phyloP scores from a whole-genome alignment of 2,888 invertebrate species.

The Muscina levida region DNA sequence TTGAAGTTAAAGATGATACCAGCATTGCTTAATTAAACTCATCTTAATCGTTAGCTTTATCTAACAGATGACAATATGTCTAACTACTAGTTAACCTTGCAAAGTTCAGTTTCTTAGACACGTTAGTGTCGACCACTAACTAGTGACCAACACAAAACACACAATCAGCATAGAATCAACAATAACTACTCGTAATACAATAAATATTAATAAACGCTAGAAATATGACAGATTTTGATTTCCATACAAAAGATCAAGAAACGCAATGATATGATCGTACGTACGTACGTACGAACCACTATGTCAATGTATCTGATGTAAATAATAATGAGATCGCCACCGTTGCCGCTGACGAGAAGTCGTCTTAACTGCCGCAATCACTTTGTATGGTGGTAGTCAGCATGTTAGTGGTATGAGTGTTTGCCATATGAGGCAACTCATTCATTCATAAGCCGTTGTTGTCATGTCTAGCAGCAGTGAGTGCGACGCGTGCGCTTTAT shows the following conservation, averaged over 20 bases:
- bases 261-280: conserved; percentile 22
- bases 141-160: background rate
- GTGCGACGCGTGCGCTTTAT: conserved; percentile 50
- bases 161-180: conserved; percentile 11
- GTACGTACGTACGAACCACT: no score
- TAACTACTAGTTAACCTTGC: conserved; percentile 29
- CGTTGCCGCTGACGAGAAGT: background rate
- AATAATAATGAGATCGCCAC: conserved; percentile 49
- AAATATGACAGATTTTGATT: background rate
- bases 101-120: conserved; percentile 13
- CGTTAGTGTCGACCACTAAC: background rate
- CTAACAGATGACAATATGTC: no score
- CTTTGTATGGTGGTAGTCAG: background rate
- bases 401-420: background rate
- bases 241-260: conserved; percentile 1
- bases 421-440: background rate
- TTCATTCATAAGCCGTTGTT: background rate
- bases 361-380: background rate
- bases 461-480: background rate
- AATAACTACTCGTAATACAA: conserved; percentile 15
- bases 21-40: no score
- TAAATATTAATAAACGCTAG: conserved; percentile 14
- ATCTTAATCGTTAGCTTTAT: no score
- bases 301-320: conserved; percentile 39
- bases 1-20: no score